Percentiles rank a stretch among this genome's conserved stretches.
phyloP scores from a whole-genome alignment of 2,113 vertebrate genomes.

The Alexandromys fortis region DNA sequence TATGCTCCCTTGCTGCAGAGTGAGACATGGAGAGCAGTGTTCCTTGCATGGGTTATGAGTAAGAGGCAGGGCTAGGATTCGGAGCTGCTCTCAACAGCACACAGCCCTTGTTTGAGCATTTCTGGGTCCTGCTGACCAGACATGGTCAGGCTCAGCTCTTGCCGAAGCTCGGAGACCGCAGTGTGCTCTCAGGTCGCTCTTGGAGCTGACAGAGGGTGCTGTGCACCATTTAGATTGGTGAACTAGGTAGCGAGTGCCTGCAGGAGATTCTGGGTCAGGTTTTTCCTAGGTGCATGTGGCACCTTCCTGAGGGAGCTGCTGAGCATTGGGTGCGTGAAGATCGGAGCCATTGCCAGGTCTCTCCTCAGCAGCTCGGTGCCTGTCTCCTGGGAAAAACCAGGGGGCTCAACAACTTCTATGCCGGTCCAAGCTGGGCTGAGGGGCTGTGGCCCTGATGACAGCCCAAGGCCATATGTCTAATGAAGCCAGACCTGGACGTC shows the following conservation, averaged over 20 bases:
- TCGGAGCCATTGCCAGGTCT: background rate
- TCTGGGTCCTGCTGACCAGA: background rate
- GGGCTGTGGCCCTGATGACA: background rate
- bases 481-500: background rate
- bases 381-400: background rate
- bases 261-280: background rate
- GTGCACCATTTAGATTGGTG: fast-evolving
- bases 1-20: background rate
- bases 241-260: background rate
- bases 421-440: background rate
- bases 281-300: fast-evolving
- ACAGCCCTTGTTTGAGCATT: background rate
- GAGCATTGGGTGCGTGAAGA: background rate
- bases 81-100: background rate
- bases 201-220: background rate
- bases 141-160: background rate
- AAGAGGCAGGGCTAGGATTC: background rate
- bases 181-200: background rate
- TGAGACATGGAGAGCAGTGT: background rate
- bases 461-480: background rate
- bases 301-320: background rate
- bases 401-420: background rate
- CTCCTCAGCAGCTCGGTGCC: background rate
- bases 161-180: background rate
- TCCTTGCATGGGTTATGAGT: background rate